A percentile compares a stretch with the other conserved stretches of the same genome.
phyloP scores from a whole-genome alignment of 2,888 invertebrate species.

The Criorhina ranunculi region DNA sequence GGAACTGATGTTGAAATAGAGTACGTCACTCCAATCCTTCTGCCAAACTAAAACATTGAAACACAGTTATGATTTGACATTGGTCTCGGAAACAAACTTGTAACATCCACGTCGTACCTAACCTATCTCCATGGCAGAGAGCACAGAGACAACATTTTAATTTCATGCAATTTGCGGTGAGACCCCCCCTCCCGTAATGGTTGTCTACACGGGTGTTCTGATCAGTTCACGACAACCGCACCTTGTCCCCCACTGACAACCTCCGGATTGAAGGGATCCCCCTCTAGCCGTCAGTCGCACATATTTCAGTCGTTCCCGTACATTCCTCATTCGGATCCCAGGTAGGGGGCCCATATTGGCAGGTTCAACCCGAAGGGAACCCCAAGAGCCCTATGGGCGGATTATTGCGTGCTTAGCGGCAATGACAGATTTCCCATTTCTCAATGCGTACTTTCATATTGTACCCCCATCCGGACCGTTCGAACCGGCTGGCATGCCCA shows the following conservation, averaged over 20 bases:
- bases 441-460: conserved; percentile 74
- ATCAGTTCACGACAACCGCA: conserved; percentile 55
- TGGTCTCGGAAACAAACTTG: not conserved
- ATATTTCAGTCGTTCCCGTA: conserved; percentile 25
- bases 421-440: conserved; percentile 78
- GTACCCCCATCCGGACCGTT: conserved; percentile 45
- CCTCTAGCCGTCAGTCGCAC: not conserved
- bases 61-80: too few relatives aligned
- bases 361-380: conserved; percentile 1
- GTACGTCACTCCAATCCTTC: too few relatives aligned
- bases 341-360: conserved; percentile 41
- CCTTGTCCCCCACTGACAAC: conserved; percentile 50
- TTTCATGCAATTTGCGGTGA: conserved; percentile 11
- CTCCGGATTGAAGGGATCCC: not conserved
- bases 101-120: not conserved
- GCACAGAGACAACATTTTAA: conserved; percentile 6
- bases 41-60: too few relatives aligned
- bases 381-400: conserved; percentile 36
- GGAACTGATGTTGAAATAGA: too few relatives aligned
- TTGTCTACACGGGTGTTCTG: conserved; percentile 59
- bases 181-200: not conserved
- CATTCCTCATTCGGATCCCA: conserved; percentile 61
- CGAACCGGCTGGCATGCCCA: conserved; percentile 19
- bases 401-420: conserved; percentile 76
- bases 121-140: not conserved